These are phyloP conservation scores for Cuculus canorus DNA, from an alignment of 2,797 vertebrate species.

Conservation along the genomic window DNA sequence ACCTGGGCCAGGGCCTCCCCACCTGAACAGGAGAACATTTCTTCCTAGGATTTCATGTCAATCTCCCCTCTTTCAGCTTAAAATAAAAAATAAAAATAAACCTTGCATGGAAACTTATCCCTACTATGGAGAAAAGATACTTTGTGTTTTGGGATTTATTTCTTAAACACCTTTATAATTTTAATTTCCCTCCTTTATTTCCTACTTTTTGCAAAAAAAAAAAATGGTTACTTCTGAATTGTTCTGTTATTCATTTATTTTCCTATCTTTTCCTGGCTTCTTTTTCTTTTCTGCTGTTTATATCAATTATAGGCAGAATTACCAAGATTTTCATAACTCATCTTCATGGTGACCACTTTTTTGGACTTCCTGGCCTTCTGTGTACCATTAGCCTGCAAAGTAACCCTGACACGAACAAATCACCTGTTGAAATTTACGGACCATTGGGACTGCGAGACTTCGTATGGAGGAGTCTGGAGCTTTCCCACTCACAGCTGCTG, in stretches of 20 bases:
- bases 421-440: constrained; percentile 87
- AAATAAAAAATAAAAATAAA: background rate
- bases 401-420: constrained; percentile 55
- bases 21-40: no score
- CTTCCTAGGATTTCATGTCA: no score
- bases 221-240: rapidly evolving
- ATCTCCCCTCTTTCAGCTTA: no score
- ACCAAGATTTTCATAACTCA: constrained; percentile 95
- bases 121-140: background rate
- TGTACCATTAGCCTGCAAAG: constrained; percentile 90
- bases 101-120: background rate
- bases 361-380: constrained; percentile 92
- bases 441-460: constrained; percentile 86
- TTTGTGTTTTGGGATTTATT: background rate
- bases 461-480: constrained; percentile 82
- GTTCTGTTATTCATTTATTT: rapidly evolving
- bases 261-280: background rate
- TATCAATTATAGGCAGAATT: constrained; percentile 83
- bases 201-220: background rate
- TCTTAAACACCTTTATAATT: background rate
- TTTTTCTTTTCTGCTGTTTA: background rate
- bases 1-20: no score
- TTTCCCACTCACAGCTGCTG: constrained; percentile 86
- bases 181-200: background rate
- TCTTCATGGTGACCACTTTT: constrained; percentile 93